Evolutionary conservation across 2,113 vertebrate species (phyloP), one percentile per base, ranked within the genome.

Genomic region (Chlorodrepanis virens): DNA sequence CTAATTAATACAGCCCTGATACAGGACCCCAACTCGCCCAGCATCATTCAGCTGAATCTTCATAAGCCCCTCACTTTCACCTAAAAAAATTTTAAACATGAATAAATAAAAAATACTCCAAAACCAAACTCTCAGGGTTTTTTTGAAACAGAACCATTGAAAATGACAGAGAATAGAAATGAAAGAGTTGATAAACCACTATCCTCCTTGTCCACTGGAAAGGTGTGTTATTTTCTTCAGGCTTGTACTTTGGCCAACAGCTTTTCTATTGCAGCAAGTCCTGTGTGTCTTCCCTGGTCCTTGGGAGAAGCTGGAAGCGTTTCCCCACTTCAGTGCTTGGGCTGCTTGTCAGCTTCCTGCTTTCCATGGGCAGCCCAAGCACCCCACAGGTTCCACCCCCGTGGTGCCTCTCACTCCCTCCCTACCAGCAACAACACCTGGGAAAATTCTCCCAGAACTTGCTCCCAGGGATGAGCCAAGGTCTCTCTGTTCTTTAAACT

Each of bases 331-430:
- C n/a, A 23, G 39, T 7, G 8, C 31, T 74, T 13, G 27, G 68
- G 11, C 31, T 77, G 7, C 1, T 1, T 44, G 21, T 75, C 5
- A 6, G 12, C 33, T 52, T 77, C 35, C 39, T 3, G 0, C 13
- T 67, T 17, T 67, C 27, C 1, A 1, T 3, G 9, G 29, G 44
- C 31, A 47, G 8, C n/a, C 11, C 24, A 56, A 65, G 40, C 0
- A 2, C 12, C 10, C 11, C 2, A 2, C 7, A 47, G 24, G 27
- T 31, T 78, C 50, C 68, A 45, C 19, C 18, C 44, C 16, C 0
- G 0, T 0, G 1, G 4, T 35, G 14, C 13, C 23, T n/a, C 35
- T 83, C 4, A 0, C 21, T 92, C 16, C 29, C 22, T 59, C 7
- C 64, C 49, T 75, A 35, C 70, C 49, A 8, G 0, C 1, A 1